Percentiles rank a stretch among this genome's conserved stretches.
Evolutionary conservation across 2,113 vertebrate genomes (phyloP).

Genomic region (Macquaria australasica): DNA sequence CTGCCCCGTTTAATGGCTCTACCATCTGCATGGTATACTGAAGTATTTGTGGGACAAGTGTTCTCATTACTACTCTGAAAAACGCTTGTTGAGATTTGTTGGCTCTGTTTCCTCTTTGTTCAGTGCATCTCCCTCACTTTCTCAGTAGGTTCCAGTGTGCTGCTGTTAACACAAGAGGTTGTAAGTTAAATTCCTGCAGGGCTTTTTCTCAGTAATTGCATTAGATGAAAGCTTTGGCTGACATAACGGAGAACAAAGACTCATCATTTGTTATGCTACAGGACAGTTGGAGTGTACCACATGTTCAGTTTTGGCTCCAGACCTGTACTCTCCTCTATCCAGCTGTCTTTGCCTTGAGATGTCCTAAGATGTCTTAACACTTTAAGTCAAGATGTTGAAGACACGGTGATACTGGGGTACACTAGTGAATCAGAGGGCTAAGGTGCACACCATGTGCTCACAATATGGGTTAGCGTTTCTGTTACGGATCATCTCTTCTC

Average conservation of each 20-base stretch:
- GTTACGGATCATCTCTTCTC: not conserved
- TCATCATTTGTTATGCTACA: conserved; percentile 67
- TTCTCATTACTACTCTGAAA: conserved; percentile 37
- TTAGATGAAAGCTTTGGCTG: conserved; percentile 72
- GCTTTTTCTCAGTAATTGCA: conserved; percentile 54
- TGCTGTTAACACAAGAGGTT: conserved; percentile 64
- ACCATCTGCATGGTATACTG: conserved; percentile 59
- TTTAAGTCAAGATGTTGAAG: conserved; percentile 44
- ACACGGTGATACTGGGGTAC: conserved; percentile 8
- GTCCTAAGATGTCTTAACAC: conserved; percentile 37
- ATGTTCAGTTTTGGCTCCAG: conserved; percentile 63
- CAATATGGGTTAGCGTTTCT: not conserved
- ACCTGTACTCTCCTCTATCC: conserved; percentile 26
- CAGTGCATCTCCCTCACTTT: conserved; percentile 38
- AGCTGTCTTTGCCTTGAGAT: conserved; percentile 65
- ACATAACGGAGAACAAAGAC: conserved; percentile 71
- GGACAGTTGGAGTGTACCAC: conserved; percentile 58
- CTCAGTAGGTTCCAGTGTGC: conserved; percentile 46
- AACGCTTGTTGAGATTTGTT: conserved; percentile 34
- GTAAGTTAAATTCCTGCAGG: conserved; percentile 60
- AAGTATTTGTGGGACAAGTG: conserved; percentile 51
- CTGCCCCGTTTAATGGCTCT: conserved; percentile 60
- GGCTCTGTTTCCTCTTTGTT: conserved; percentile 55
- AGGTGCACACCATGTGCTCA: conserved; percentile 26
- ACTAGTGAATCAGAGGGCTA: not conserved